Percentiles rank a stretch among this genome's conserved stretches.
Evolutionary conservation across 1,140 invertebrate species (phyloP).

Genomic region (Diabrotica virgifera): DNA sequence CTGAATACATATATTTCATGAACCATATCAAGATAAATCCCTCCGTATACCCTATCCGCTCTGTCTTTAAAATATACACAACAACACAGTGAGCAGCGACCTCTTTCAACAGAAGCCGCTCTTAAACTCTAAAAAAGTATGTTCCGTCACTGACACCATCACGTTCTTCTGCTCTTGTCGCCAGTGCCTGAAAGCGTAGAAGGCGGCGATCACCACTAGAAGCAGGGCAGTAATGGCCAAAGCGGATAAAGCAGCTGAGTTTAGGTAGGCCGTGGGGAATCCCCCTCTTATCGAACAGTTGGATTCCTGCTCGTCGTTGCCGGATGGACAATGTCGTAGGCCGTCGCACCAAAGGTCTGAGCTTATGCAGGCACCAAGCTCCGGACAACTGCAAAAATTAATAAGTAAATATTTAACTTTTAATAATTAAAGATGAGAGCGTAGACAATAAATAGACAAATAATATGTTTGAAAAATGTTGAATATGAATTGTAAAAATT

Average conservation of each 20-base stretch:
- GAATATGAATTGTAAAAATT: no score
- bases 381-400: conserved; percentile 58
- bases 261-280: conserved; percentile 60
- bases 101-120: conserved; percentile 44
- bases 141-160: conserved; percentile 48
- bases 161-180: conserved; percentile 43
- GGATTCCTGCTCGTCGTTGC: conserved; percentile 67
- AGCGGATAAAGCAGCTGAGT: conserved; percentile 32
- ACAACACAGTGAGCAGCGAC: no score
- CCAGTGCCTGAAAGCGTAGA: conserved; percentile 42
- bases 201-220: conserved; percentile 34
- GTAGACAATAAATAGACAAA: no score
- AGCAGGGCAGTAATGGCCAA: conserved; percentile 31
- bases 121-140: conserved; percentile 48
- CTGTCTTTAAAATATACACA: no score
- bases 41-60: no score
- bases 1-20: no score
- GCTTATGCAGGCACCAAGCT: conserved; percentile 70
- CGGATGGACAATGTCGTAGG: conserved; percentile 67
- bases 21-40: no score
- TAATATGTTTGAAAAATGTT: no score
- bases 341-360: conserved; percentile 73
- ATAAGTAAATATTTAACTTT: background rate
- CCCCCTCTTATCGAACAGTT: conserved; percentile 71
- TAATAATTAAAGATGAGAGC: background rate